phyloP scores from a whole-genome alignment of 2,113 vertebrate species.

The Gymnarchus niloticus region DNA sequence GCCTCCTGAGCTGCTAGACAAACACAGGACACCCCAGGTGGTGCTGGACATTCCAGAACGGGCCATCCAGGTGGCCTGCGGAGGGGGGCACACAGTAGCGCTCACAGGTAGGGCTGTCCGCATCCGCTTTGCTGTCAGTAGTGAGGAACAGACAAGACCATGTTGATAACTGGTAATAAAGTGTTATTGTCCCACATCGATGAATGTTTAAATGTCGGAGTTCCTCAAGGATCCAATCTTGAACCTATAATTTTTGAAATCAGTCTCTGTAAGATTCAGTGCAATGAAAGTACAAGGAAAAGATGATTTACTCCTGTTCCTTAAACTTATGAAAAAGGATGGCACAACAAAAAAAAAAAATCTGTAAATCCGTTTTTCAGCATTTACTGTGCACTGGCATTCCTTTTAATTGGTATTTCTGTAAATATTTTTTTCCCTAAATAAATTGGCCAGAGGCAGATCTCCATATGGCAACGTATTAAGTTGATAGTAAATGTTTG shows the following conservation, averaged over 20 bases:
- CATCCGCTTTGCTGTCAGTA: not conserved
- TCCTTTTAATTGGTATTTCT: not conserved
- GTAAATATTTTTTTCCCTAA: not conserved
- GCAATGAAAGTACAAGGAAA: no score
- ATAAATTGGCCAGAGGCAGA: not conserved
- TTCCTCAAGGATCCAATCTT: slow-evolving; percentile 9
- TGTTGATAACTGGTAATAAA: no score
- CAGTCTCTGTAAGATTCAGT: no score
- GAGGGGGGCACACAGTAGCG: slow-evolving; percentile 84
- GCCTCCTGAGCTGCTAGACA: slow-evolving; percentile 64
- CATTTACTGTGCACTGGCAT: not conserved
- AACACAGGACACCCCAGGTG: slow-evolving; percentile 73
- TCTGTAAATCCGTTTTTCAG: not conserved
- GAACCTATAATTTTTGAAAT: not conserved
- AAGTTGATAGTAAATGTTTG: not conserved
- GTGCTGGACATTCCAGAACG: slow-evolving; percentile 74
- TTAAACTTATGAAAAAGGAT: not conserved
- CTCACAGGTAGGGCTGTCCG: slow-evolving; percentile 70
- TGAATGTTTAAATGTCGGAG: not conserved
- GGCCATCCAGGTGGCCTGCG: slow-evolving; percentile 81
- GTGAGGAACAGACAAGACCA: not conserved
- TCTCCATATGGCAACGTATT: not conserved
- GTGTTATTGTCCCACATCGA: no score
- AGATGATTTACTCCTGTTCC: not conserved
- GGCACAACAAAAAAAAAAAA: not conserved